A percentile compares a stretch with the other conserved stretches of the same genome.
Evolutionary conservation across 2,888 invertebrate genomes (phyloP).

Genomic region (Patella ulyssiponensis): DNA sequence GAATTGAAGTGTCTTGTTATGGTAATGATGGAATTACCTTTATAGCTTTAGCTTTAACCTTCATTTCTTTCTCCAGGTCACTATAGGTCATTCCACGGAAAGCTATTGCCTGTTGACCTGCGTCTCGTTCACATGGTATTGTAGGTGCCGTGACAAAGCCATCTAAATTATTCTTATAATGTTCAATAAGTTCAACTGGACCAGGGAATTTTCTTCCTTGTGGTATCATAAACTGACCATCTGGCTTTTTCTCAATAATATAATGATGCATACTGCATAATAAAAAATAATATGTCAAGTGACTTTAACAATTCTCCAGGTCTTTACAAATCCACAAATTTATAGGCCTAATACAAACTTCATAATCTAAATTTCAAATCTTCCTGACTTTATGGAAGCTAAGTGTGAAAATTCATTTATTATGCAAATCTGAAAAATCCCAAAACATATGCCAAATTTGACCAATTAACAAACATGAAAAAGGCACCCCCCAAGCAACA

Average conservation of each 20-base stretch:
- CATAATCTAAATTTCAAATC: too few species aligned
- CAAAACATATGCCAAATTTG: too few species aligned
- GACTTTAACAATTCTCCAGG: too few species aligned
- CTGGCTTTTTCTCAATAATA: conserved; percentile 68
- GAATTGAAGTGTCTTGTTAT: too few species aligned
- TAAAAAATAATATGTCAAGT: too few species aligned
- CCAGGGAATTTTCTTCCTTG: conserved; percentile 67
- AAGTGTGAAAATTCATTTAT: too few species aligned
- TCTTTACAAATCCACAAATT: too few species aligned
- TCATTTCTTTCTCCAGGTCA: conserved; percentile 65
- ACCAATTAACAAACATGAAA: too few species aligned
- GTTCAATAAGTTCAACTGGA: conserved; percentile 69
- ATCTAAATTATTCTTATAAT: conserved; percentile 63
- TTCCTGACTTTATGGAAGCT: too few species aligned
- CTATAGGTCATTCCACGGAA: conserved; percentile 69
- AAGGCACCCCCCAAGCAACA: too few species aligned
- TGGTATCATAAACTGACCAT: conserved; percentile 69
- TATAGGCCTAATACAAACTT: too few species aligned
- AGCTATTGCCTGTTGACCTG: conserved; percentile 63
- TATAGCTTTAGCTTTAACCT: conserved; percentile 55
- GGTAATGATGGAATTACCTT: conserved; percentile 35
- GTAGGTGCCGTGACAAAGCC: conserved; percentile 68
- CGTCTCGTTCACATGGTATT: conserved; percentile 60
- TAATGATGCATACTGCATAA: conserved; percentile 71
- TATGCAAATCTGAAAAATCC: too few species aligned